Base-by-base conservation (phyloP, 2,888 invertebrate species). In the Heliconius ismenius region DNA sequence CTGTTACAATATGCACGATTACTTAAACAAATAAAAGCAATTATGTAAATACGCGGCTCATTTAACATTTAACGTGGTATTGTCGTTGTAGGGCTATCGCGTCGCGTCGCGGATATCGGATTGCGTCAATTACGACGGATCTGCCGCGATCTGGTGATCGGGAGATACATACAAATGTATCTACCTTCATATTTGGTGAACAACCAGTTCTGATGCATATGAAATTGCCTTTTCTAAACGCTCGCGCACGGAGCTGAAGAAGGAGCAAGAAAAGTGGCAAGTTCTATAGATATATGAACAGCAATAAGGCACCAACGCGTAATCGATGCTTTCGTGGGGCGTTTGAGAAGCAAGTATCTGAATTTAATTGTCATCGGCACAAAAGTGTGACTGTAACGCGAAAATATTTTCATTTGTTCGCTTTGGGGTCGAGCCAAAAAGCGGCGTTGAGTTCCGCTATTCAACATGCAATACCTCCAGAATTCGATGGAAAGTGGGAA, bases 121-220 rank as follows among this genome's bases (percentile, higher is more conserved):
- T 88, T 87, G 92, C 91, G 93, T 94, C 93, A 94, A 94, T 94
- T 94, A 94, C 91, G 90, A 83, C 84, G 82, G 85, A 91, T 91
- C 87, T 86, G 82, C 84, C 80, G 84, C 89, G 91, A 92, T 92
- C 89, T 88, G 82, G 84, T 87, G 92, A 92, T 92, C 89, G 88
- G 82, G 84, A 87, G 92, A 92, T 92, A 92, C 92, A 92, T 93
- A 92, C 88, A 87, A 89, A 91, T 91, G 89, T 88, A 87, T 91
- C 91, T 91, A 89, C 89, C 91, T 87, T 91, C 90, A 91, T 81
- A 82, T 82, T 83, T 81, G 79, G 78, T 77, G 78, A 79, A 67
- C 15, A 24, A 80, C 79, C 79, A 79, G 81, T 81, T 80, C 74
- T 28, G 24, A 63, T 74, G 77, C 69, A 79, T 79, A 81, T 76